phyloP scores from a whole-genome alignment of 2,797 vertebrate species.

The Oreortyx pictus region DNA sequence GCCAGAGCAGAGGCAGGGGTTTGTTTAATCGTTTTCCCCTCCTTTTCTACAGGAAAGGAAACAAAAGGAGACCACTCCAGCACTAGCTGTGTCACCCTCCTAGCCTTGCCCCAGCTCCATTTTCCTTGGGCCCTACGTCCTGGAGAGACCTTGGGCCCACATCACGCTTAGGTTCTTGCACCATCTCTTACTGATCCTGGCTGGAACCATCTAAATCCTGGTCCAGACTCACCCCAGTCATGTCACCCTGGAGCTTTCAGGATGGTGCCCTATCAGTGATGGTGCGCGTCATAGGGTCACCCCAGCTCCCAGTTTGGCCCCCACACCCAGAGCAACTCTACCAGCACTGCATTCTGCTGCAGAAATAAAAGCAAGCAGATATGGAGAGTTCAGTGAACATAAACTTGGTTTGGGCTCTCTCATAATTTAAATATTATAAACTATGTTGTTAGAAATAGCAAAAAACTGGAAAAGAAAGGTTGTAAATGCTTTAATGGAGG shows the following conservation, averaged over 20 bases:
- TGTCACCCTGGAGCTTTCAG: background rate
- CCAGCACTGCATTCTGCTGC: accelerated
- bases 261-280: background rate
- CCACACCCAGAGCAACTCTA: accelerated
- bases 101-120: no score
- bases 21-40: accelerated
- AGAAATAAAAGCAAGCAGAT: background rate
- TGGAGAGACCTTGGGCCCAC: background rate
- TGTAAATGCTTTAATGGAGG: background rate
- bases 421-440: background rate
- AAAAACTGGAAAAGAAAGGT: background rate
- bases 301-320: accelerated
- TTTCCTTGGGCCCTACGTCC: background rate
- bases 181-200: background rate
- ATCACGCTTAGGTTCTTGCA: background rate
- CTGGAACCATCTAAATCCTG: accelerated
- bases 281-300: background rate
- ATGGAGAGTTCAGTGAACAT: no score
- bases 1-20: background rate
- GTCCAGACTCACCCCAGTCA: accelerated
- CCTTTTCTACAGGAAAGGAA: background rate
- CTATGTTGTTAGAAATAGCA: background rate
- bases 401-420: background rate
- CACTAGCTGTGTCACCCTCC: no score
- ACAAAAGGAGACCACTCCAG: background rate